phyloP scores from a whole-genome alignment of 2,888 invertebrate species.

The Rotaria macrura region DNA sequence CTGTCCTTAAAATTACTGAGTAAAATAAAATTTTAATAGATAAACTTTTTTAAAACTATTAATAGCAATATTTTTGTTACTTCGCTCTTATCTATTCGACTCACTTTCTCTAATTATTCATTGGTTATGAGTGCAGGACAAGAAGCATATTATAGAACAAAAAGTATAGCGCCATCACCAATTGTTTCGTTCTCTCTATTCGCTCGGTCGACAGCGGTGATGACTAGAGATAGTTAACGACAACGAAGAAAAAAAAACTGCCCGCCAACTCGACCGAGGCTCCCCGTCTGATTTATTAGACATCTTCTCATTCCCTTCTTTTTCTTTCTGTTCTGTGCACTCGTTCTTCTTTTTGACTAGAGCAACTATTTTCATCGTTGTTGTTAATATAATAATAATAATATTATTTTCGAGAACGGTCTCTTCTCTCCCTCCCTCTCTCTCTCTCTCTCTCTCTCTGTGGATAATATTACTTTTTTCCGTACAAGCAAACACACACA shows the following conservation, averaged over 20 bases:
- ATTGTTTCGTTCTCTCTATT: neutral
- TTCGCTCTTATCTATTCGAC: neutral
- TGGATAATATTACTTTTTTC: neutral
- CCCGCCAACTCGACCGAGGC: neutral
- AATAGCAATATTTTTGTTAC: neutral
- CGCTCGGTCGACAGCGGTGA: neutral
- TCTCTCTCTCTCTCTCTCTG: neutral
- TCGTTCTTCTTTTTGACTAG: neutral
- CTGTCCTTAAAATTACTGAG: neutral
- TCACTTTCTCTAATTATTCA: neutral
- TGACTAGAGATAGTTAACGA: constrained; percentile 12
- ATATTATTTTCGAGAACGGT: neutral
- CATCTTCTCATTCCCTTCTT: constrained; percentile 9
- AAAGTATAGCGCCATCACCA: constrained; percentile 3
- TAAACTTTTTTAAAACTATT: neutral
- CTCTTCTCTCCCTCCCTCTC: neutral
- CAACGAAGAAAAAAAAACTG: constrained; percentile 12
- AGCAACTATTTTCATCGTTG: constrained; percentile 3
- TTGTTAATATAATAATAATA: constrained; percentile 8
- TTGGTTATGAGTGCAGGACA: constrained; percentile 2
- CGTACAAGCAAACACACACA: neutral
- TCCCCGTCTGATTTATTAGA: constrained; percentile 10
- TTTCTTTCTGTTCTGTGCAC: neutral
- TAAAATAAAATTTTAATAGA: neutral
- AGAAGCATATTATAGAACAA: neutral